phyloP scores from a whole-genome alignment of 2,888 invertebrate species.

The Diloba caeruleocephala region DNA sequence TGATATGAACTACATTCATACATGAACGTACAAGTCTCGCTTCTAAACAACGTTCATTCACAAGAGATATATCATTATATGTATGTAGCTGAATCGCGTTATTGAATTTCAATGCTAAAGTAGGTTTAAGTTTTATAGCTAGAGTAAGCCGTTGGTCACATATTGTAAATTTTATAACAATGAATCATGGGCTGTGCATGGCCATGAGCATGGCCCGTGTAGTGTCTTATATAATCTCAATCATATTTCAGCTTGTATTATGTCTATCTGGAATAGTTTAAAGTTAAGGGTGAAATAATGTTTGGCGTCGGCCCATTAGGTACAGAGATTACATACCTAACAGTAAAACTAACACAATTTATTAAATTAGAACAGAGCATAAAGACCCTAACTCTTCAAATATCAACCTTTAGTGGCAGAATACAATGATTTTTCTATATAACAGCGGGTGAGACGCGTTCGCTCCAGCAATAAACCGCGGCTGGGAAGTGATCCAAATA shows the following conservation, averaged over 20 bases:
- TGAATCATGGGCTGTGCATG: slow-evolving; percentile 14
- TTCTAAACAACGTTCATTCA: slow-evolving; percentile 53
- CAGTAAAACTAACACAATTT: no score
- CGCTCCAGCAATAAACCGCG: slow-evolving; percentile 41
- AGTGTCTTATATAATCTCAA: no score
- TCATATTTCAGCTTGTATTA: no score
- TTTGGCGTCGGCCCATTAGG: no score
- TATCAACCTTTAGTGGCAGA: not conserved
- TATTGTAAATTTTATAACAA: slow-evolving; percentile 10
- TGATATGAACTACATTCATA: slow-evolving; percentile 14
- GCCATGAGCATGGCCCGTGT: no score
- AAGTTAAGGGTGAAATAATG: no score
- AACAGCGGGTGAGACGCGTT: slow-evolving; percentile 18
- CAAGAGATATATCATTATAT: slow-evolving; percentile 9
- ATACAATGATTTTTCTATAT: no score
- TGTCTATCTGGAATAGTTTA: no score
- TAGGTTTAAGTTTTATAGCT: slow-evolving; percentile 13
- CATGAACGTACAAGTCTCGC: slow-evolving; percentile 31
- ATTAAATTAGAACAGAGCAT: no score
- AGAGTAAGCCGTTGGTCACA: slow-evolving; percentile 1
- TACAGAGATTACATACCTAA: no score
- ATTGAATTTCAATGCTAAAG: slow-evolving; percentile 10
- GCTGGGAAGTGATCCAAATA: slow-evolving; percentile 33
- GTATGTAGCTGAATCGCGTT: slow-evolving; percentile 6
- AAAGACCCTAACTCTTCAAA: not conserved